Base-by-base conservation (phyloP, 2,888 invertebrate genomes). In the Spilosoma lubricipeda region DNA sequence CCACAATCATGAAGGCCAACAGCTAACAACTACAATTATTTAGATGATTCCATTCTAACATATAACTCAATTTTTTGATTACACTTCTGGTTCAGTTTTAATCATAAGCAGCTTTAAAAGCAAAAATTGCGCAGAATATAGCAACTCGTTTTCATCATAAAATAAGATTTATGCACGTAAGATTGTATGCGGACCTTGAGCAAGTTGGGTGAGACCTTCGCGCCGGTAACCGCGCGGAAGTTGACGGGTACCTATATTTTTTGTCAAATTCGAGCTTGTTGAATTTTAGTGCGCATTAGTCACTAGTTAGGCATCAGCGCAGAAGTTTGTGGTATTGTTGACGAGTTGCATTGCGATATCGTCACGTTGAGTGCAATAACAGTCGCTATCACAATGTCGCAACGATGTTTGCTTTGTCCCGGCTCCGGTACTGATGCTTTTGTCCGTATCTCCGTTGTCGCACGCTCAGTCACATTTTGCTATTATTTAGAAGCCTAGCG, bases 161-260 rank as follows among this genome's bases (percentile, higher is more conserved):
- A 94, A 91, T 94, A 88, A 89, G 93, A 93, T 94, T 94, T 93
- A 94, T 93, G 92, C 92, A 93, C 90, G 92, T 94, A 94, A 93
- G 94, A 94, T 93, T 94, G 93, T 95, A 93, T 93, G 91, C 92
- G 91, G 93, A 95, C 95, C 95, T 95, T 95, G 95, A 95, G 93
- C 92, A 89, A 91, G 90, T 89, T 90, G 90, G 91, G 92, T 90
- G 92, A 95, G 95, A 94, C 95, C 95, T 95, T 95, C 95, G 92
- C 93, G 94, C 91, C 91, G 89, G 95, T 95, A 95, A 95, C 95
- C 92, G 95, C 94, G 95, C 95, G 95, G 95, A 95, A 95, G 94
- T 95, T 90, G 94, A 88, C 93, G 91, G 91, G 90, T 91, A 63
- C 59, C 59, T 59, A 91, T 87, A 88, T 92, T 94, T 91, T 95